Evolutionary conservation across 2,888 invertebrate genomes (phyloP), one percentile per base, ranked within the genome.

Genomic region (Rambutsinella grinnellia): DNA sequence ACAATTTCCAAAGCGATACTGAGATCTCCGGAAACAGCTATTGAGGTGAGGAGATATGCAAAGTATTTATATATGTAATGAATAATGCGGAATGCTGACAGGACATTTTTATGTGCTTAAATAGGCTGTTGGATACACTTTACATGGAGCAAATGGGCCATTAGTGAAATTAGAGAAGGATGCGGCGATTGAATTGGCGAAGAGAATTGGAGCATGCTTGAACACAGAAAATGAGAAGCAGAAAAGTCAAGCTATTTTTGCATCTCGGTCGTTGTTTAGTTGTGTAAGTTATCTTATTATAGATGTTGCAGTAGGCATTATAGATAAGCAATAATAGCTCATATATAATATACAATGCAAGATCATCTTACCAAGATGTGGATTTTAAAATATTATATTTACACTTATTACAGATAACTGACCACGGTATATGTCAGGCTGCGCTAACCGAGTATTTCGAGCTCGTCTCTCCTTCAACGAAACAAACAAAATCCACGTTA

Each of bases 1-100:
- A 92, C 95, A 1, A 88, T 97, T 67, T 94, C 96, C 86, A 96
- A 96, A 86, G 92, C 95, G 21, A 93, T 98, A 91, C 88, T 99
- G 27, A 89, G 99, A 62, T 97, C 94, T 87, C 97, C 99, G 0
- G 99, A 99, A 72, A 81, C 80, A 19, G 70, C 80, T 2, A 75
- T 82, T 5, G 78, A 81, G 70, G 82, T 82, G 67, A 53, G 23
- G 53, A 46, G 26, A n/a, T n/a, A n/a, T n/a, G n/a, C n/a, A n/a
- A n/a, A n/a, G n/a, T n/a, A n/a, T n/a, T n/a, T n/a, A 17, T 17
- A 47, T 2, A 19, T 17, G 61, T 26, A 21, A 13, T n/a, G 8
- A n/a, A n/a, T n/a, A n/a, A n/a, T n/a, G n/a, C n/a, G n/a, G n/a
- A n/a, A n/a, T n/a, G n/a, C n/a, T n/a, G n/a, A n/a, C n/a, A n/a